Evolutionary conservation across 2,113 vertebrate genomes (phyloP), one percentile per base, ranked within the genome.

Genomic region (Caracal caracal): DNA sequence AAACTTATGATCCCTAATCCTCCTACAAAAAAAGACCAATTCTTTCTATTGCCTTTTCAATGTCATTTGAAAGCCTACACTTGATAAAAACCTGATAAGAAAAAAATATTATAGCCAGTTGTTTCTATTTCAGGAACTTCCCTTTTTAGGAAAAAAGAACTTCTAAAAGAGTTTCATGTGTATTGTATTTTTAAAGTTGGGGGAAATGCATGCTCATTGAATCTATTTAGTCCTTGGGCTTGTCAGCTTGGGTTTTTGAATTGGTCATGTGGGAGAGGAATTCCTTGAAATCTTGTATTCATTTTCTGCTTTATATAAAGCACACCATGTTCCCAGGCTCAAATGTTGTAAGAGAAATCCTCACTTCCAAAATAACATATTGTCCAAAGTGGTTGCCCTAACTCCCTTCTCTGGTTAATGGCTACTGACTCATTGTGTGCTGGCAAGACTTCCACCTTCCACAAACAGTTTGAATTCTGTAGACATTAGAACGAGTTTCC

Each of bases 221-320:
- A 93, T 95, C 81, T 87, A 88, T 94, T 98, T 96, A 92, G 78
- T 96, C 40, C 78, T 96, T 93, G 66, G 47, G 51, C 78, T 93
- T 96, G 51, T 94, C 61, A 12, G 43, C 59, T 73, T 73, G 86
- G 71, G 93, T 68, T 95, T 97, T 94, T 43, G 79, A 96, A 96
- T 95, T 93, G 95, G 93, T 95, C 94, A 71, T 94, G 88, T 94
- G 96, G 96, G 84, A 97, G 91, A 96, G 61, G 81, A 98, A 96
- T 96, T 97, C 95, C 95, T 98, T 97, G 94, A 97, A 97, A 96
- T 96, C 93, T 96, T 90, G 96, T 96, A 93, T 97, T 97, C 96
- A 92, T 96, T 96, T 97, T 97, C 90, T 96, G 68, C 68, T 96
- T 97, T 95, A 93, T 96, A 80, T 94, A 88, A 97, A 97, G 94